Base-by-base conservation (phyloP, 2,888 invertebrate genomes). In the Anarsia innoxiella region DNA sequence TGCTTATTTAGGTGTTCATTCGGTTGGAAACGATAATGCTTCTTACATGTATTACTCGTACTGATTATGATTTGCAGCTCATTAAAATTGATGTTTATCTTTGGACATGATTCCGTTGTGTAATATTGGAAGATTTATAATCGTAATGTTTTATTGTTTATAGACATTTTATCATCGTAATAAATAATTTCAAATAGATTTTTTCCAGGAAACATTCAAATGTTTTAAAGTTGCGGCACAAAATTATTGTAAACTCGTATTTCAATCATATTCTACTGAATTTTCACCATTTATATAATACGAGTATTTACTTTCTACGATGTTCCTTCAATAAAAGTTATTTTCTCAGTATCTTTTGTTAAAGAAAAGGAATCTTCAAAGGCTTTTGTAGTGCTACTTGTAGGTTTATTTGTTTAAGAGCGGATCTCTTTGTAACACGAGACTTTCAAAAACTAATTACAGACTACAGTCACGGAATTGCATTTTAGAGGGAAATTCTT, bases 371-470 rank as follows among this genome's bases (percentile, higher is more conserved):
- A 32, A 12, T 31, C 40, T 36, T 40, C 36, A 36, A 32, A 40
- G 36, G 13, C 40, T 36, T 40, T 35, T 33, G 32, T 16, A 28
- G 31, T 25, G 6, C 28, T 32, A 31, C 23, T 36, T 23, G 32
- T 36, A 16, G 33, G 40, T 29, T 40, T 40, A 40, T 40, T 40
- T 40, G 36, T 16, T 32, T 33, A 36, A 29, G 28, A 32, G 26
- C 31, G 37, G 16, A 34, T 25, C 40, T 29, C 40, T 37, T 40
- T 37, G 40, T 32, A 36, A 40, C n/a, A 30, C 11, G 31, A 37
- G 33, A 34, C 14, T 40, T 37, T 37, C 40, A 32, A 40, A 37
- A 37, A 40, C 40, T 40, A 40, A 40, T 40, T 37, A 40, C 37
- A 15, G 34, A 31, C 27, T n/a, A n/a, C n/a, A n/a, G 16, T 19